A percentile compares a stretch with the other conserved stretches of the same genome.
Evolutionary conservation across 2,113 vertebrate species (phyloP).

Genomic region (Varanus salvator): DNA sequence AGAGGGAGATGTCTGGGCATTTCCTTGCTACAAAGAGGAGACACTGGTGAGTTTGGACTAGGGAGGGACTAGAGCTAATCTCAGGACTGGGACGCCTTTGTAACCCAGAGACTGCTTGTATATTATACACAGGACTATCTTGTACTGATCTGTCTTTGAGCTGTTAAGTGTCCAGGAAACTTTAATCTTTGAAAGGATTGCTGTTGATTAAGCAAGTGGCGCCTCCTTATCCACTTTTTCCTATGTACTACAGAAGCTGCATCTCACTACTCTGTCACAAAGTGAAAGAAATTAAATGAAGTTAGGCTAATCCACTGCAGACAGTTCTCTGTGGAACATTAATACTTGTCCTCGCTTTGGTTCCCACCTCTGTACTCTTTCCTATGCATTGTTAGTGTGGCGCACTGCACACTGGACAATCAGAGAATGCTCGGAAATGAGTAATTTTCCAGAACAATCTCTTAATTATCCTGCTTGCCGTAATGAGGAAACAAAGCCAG

Average conservation of each 20-base stretch:
- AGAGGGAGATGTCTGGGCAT: too few relatives aligned
- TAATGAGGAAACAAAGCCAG: conserved; percentile 76
- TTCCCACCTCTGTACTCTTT: not conserved
- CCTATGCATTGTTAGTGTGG: conserved; percentile 42
- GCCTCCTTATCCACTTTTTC: not conserved
- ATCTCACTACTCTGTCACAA: not conserved
- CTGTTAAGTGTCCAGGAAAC: not conserved
- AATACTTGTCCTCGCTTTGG: conserved; percentile 4
- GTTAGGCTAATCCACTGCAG: not conserved
- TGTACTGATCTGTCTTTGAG: not conserved
- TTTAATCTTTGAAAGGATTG: not conserved
- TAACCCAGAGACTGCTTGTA: too few relatives aligned
- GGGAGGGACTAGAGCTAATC: too few relatives aligned
- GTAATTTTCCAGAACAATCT: conserved; percentile 71
- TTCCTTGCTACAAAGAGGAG: too few relatives aligned
- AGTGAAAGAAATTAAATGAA: not conserved
- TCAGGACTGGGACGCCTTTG: too few relatives aligned
- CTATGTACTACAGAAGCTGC: not conserved
- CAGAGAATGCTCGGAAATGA: conserved; percentile 79
- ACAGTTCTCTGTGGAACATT: not conserved
- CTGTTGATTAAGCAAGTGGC: not conserved
- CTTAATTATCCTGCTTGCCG: conserved; percentile 48
- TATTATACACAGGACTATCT: not conserved
- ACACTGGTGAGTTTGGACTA: too few relatives aligned
- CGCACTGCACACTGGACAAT: conserved; percentile 53